phyloP scores from a whole-genome alignment of 2,797 vertebrate species.

The Siniperca scherzeri region DNA sequence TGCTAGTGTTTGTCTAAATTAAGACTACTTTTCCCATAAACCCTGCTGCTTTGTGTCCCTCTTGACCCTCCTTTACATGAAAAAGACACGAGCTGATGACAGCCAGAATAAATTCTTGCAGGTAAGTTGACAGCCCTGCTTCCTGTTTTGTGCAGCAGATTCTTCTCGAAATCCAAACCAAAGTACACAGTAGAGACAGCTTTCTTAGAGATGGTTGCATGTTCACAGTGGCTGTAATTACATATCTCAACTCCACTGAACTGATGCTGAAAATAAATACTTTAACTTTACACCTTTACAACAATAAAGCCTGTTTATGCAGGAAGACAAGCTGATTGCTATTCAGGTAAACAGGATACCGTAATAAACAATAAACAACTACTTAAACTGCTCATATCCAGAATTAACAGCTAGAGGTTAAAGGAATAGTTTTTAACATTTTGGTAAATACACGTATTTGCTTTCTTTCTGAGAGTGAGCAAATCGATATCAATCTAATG shows the following conservation, averaged over 20 bases:
- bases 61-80: neutral
- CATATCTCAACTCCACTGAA: neutral
- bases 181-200: neutral
- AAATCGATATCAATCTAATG: too few species aligned
- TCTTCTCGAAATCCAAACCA: neutral
- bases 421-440: neutral
- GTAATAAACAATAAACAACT: neutral
- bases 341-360: neutral
- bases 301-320: neutral
- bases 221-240: neutral
- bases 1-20: constrained; percentile 2
- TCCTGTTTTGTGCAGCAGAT: neutral
- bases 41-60: constrained; percentile 7
- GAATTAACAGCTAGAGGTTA: neutral
- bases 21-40: constrained; percentile 43
- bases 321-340: neutral
- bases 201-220: neutral
- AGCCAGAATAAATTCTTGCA: constrained; percentile 7
- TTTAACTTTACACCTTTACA: neutral
- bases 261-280: neutral
- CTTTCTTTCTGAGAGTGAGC: too few species aligned
- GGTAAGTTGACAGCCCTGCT: neutral
- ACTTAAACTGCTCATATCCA: neutral
- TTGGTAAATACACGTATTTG: neutral
- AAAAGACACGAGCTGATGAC: neutral